Base-by-base conservation (phyloP, 2,113 vertebrate species). In the Trachemys scripta region DNA sequence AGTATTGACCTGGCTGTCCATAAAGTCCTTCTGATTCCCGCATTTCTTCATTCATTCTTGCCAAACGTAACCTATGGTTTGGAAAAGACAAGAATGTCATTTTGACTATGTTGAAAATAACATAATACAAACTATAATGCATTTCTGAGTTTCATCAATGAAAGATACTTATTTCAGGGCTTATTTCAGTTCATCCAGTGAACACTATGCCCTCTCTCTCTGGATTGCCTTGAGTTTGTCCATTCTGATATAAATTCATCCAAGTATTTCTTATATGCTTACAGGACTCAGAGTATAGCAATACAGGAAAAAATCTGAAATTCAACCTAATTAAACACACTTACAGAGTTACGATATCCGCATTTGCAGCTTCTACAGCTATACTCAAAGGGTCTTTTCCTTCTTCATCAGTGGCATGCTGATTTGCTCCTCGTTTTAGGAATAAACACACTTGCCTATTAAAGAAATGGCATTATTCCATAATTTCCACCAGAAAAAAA, bases 1-100 rank as follows among this genome's bases (percentile, higher is more conserved):
- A 98, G 98, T 99, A 99, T 99, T 99, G 99, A 99, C 99, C 99
- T 99, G 99, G 98, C 97, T 99, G 99, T 97, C 99, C 99, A 98
- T 99, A 99, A 86, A 99, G 99, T 85, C 99, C 99, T 98, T 99
- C 99, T 0, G 99, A 99, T 98, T 99, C 99, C 13, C 99, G 99
- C 99, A 99, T 99, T 97, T 99, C 99, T 97, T 99, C 99, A 59
- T 99, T 99, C 99, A 99, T 99, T 98, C 99, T 99, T 85, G 99
- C 99, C 96, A 99, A 98, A 49, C 99, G 99, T 97, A 99, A 97
- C 98, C 99, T 99, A 85, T 9, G 14, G 88, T 94, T 75, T 56
- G 89, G 92, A 94, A 84, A 91, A 90, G 31, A 92, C 5, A 83
- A 84, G 8, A 92, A 42, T 0, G 29, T 94, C 80, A 93, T 11